Conservation (phyloP, 2,797 vertebrate genomes). For the Cyprinella venusta region DNA sequence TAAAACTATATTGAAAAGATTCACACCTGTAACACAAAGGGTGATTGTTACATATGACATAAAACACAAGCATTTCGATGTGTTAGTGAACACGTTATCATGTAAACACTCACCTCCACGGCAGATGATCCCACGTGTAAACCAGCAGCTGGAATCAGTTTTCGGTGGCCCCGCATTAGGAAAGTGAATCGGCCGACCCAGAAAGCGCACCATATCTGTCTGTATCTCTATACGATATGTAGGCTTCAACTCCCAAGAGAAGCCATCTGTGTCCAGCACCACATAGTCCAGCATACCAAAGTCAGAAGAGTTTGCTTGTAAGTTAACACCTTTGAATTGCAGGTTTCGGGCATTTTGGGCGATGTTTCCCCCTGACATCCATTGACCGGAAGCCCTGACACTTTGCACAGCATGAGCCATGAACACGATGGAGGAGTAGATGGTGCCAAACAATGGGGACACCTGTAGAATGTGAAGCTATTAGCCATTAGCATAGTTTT, state of each 20-base stretch:
- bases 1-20: slow-evolving; percentile 52
- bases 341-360: slow-evolving; percentile 70
- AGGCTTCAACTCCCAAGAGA: slow-evolving; percentile 73
- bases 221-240: slow-evolving; percentile 80
- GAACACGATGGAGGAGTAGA: slow-evolving; percentile 81
- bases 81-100: background rate
- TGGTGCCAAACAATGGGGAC: slow-evolving; percentile 83
- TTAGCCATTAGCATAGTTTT: background rate
- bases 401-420: slow-evolving; percentile 78
- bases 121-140: slow-evolving; percentile 78
- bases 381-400: slow-evolving; percentile 63
- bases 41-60: background rate
- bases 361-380: slow-evolving; percentile 78
- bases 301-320: slow-evolving; percentile 75
- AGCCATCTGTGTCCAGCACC: slow-evolving; percentile 81
- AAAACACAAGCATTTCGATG: background rate
- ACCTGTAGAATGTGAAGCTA: slow-evolving; percentile 66
- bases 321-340: slow-evolving; percentile 79
- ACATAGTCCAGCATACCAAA: slow-evolving; percentile 73
- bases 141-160: slow-evolving; percentile 81
- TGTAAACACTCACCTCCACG: slow-evolving; percentile 72
- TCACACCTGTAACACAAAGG: slow-evolving; percentile 58
- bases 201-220: slow-evolving; percentile 70
- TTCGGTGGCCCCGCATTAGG: slow-evolving; percentile 72
- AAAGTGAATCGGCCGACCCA: slow-evolving; percentile 79